phyloP scores from a whole-genome alignment of 1,140 invertebrate genomes.

The Pseudachorutes palmiensis region DNA sequence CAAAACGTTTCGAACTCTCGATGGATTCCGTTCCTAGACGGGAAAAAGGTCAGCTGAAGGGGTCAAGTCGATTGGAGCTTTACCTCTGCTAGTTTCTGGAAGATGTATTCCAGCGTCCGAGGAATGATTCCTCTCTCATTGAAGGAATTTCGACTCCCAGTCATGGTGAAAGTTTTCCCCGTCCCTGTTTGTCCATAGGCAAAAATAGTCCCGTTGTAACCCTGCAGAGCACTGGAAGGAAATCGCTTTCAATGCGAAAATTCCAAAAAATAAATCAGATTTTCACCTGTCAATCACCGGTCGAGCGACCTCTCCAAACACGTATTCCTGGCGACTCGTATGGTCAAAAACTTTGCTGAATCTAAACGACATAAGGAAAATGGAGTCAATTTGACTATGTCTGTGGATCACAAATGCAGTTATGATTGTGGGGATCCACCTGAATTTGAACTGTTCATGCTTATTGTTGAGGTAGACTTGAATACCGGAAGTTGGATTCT shows the following conservation, averaged over 20 bases:
- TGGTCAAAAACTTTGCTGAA: slow-evolving; percentile 46
- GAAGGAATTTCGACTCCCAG: slow-evolving; percentile 47
- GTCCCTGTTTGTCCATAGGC: slow-evolving; percentile 62
- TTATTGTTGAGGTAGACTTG: slow-evolving; percentile 27
- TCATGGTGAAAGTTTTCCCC: slow-evolving; percentile 63
- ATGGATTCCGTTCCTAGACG: background rate
- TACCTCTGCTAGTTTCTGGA: slow-evolving; percentile 49
- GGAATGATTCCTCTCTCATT: slow-evolving; percentile 54
- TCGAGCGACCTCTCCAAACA: slow-evolving; percentile 46
- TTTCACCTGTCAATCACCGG: slow-evolving; percentile 48
- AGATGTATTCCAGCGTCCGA: slow-evolving; percentile 50
- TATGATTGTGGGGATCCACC: background rate
- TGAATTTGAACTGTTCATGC: slow-evolving; percentile 24
- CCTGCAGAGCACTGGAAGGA: slow-evolving; percentile 52
- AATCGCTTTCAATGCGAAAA: background rate
- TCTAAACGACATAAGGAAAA: slow-evolving; percentile 38
- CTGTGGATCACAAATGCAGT: too few species aligned
- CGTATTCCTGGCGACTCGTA: slow-evolving; percentile 40
- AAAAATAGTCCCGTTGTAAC: slow-evolving; percentile 79
- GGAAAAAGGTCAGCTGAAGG: background rate
- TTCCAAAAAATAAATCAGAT: slow-evolving; percentile 10
- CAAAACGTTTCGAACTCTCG: slow-evolving; percentile 39
- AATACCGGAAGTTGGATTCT: background rate
- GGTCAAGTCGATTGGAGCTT: slow-evolving; percentile 5
- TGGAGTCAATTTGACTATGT: too few species aligned